Conservation (phyloP, 2,113 vertebrate genomes). For the Elachura formosa region DNA sequence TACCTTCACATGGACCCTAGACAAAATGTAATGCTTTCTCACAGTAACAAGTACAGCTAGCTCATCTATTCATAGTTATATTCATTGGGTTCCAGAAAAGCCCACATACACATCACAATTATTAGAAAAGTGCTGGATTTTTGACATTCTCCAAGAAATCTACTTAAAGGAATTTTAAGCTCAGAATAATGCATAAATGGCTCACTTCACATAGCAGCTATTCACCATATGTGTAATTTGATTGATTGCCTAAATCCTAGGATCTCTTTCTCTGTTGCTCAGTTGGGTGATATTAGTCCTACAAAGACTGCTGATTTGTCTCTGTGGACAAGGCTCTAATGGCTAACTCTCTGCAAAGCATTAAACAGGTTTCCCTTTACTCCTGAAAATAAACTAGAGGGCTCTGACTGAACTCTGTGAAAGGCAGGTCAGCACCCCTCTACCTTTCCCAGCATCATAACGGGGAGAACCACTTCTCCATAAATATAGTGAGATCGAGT, state of each 20-base stretch:
- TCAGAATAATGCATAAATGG: background rate
- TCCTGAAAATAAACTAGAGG: background rate
- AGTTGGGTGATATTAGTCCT: background rate
- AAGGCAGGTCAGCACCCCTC: background rate
- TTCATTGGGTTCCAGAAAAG: background rate
- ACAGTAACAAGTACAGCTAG: background rate
- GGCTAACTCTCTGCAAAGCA: background rate
- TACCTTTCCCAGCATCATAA: background rate
- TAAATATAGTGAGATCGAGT: background rate
- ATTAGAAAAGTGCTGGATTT: background rate
- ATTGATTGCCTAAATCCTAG: background rate
- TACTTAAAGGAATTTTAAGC: background rate
- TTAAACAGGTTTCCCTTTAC: background rate
- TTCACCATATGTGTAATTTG: background rate
- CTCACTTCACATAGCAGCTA: background rate
- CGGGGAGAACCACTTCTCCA: background rate
- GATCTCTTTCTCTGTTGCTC: background rate
- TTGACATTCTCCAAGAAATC: background rate
- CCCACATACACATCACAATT: background rate
- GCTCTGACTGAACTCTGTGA: background rate
- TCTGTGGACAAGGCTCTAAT: background rate
- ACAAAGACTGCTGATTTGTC: background rate
- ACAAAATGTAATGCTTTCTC: background rate
- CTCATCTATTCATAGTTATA: background rate
- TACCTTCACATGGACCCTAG: background rate